These are phyloP conservation scores for Phoebastria nigripes DNA, from an alignment of 2,797 vertebrate species.

Conservation along the genomic window DNA sequence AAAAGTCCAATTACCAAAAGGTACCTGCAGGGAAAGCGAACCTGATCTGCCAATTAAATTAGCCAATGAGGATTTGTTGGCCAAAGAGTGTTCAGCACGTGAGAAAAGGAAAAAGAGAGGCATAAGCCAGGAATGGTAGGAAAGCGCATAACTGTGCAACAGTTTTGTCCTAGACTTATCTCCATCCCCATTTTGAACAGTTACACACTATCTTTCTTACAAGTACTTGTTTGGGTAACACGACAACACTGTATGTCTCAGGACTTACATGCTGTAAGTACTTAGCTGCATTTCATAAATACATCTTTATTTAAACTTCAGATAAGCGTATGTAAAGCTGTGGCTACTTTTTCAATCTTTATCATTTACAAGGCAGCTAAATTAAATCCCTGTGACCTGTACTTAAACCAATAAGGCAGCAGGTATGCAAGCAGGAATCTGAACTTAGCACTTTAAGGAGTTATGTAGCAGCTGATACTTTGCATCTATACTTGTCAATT, in stretches of 20 bases:
- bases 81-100: background rate
- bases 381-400: background rate
- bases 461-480: background rate
- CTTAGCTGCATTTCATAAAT: background rate
- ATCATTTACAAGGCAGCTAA: background rate
- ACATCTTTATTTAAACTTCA: background rate
- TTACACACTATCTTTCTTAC: background rate
- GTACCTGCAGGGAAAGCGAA: background rate
- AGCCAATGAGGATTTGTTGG: background rate
- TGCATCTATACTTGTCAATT: background rate
- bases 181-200: background rate
- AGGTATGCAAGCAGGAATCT: background rate
- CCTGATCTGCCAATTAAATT: background rate
- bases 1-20: background rate
- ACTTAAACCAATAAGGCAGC: background rate
- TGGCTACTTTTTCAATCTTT: background rate
- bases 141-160: rapidly evolving
- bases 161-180: background rate
- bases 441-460: background rate
- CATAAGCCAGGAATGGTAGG: background rate
- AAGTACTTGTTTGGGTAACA: background rate
- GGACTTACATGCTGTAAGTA: background rate
- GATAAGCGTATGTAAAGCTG: background rate
- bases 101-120: background rate
- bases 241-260: rapidly evolving